Evolutionary conservation across 2,888 invertebrate genomes (phyloP).

Genomic region (Sclerodermus sp.): DNA sequence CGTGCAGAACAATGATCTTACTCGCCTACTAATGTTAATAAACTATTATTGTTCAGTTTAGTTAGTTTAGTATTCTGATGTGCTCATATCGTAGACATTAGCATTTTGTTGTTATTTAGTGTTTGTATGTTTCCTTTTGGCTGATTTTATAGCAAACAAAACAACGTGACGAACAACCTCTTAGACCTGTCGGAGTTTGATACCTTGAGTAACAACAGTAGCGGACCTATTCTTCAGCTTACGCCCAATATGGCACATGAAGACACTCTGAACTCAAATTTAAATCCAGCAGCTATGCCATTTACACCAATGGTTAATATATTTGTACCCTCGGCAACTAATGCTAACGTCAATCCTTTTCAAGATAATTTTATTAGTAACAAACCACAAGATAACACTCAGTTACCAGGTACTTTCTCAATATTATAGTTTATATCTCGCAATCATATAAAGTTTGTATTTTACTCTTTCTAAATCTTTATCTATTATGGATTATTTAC

Average conservation of each 20-base stretch:
- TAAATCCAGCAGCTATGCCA: slow-evolving; percentile 52
- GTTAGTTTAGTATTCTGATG: slow-evolving; percentile 18
- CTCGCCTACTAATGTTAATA: slow-evolving; percentile 17
- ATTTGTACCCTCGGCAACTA: slow-evolving; percentile 44
- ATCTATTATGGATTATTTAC: slow-evolving; percentile 29
- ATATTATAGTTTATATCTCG: background rate
- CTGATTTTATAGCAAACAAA: slow-evolving; percentile 58
- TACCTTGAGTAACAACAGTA: slow-evolving; percentile 55
- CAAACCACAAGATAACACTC: slow-evolving; percentile 52
- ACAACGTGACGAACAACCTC: slow-evolving; percentile 61
- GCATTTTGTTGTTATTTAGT: slow-evolving; percentile 30
- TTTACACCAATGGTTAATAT: slow-evolving; percentile 50
- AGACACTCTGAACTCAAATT: slow-evolving; percentile 54
- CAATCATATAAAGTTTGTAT: background rate
- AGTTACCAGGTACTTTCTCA: slow-evolving; percentile 49
- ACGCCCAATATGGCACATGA: slow-evolving; percentile 51
- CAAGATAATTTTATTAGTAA: slow-evolving; percentile 53
- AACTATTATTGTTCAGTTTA: slow-evolving; percentile 30
- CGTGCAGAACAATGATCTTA: too few species aligned
- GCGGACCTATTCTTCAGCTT: slow-evolving; percentile 53
- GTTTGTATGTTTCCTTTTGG: slow-evolving; percentile 46
- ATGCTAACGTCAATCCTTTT: slow-evolving; percentile 53
- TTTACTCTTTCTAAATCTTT: background rate
- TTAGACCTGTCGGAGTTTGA: slow-evolving; percentile 60
- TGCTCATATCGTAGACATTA: slow-evolving; percentile 28